Conservation (phyloP, 2,797 vertebrate genomes). For the Notamacropus eugenii region DNA sequence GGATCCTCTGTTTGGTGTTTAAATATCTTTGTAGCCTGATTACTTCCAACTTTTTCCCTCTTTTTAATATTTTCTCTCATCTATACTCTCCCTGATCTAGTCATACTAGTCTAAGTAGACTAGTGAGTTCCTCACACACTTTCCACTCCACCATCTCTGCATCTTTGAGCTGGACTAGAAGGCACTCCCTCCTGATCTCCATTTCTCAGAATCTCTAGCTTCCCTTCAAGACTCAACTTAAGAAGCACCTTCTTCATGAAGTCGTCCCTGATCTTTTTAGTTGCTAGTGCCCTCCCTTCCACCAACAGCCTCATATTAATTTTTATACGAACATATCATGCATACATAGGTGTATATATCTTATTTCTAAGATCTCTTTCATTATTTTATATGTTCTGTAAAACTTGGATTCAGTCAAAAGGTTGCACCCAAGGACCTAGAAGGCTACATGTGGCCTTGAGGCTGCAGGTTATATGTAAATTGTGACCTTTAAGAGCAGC, state of each 20-base stretch:
- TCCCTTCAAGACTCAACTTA: background rate
- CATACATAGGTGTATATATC: background rate
- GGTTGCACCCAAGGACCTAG: too few relatives aligned
- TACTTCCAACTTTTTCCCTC: background rate
- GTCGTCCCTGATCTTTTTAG: background rate
- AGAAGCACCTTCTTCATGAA: background rate
- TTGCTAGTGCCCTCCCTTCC: background rate
- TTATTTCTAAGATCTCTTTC: background rate
- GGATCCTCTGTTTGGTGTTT: background rate
- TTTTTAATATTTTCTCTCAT: background rate
- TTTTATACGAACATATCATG: background rate
- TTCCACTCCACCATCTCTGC: background rate
- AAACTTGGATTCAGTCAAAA: too few relatives aligned
- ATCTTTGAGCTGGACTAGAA: background rate
- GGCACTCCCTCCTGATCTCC: background rate
- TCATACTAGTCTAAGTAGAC: background rate
- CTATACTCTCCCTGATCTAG: background rate
- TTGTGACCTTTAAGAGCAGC: background rate
- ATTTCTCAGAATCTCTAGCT: background rate
- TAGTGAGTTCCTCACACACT: background rate
- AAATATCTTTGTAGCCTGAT: background rate
- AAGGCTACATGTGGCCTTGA: too few relatives aligned
- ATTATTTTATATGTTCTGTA: background rate
- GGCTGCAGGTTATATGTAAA: background rate
- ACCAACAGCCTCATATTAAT: background rate